Evolutionary conservation across 2,113 vertebrate genomes (phyloP), one percentile per base, ranked within the genome.

Genomic region (Trichomycterus rosablanca): DNA sequence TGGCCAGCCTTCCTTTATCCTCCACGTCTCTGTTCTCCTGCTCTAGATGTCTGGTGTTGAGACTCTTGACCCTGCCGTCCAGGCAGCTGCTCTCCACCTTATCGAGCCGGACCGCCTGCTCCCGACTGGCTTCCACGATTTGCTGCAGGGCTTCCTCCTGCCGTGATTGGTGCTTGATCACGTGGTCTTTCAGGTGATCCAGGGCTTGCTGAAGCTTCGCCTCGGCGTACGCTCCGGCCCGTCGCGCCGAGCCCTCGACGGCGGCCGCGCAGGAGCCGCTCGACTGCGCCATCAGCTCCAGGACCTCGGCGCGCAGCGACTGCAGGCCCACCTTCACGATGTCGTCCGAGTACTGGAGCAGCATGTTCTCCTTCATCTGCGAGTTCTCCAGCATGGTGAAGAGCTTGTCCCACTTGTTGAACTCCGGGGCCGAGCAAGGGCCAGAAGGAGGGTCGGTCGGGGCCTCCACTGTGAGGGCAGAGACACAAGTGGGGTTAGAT

Each of bases 381-480:
- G 93, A 95, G 87, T 97, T 89, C 85, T 99, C 96, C 58, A 98
- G 81, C 94, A 96, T 95, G 50, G 86, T 89, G 83, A 99, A 97
- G 46, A 98, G 82, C 76, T 97, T 97, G 87, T 99, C 94, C 96
- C 96, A 98, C 64, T 89, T 86, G 2, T 79, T 89, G 72, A 87
- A 79, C 43, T 94, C 93, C n/a, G 34, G 37, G 28, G 70, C 65
- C 10, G 77, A 72, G 68, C 93, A 97, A 64, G 91, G 90, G 1
- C 49, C 3, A 12, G 74, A 19, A 14, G 73, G 51, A 6, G 42
- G 19, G 1, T 22, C 61, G 35, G 74, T 79, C 39, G 82, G 77
- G 43, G 51, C n/a, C 15, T 56, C 59, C 15, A 1, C 61, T 65
- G 51, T 28, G 7, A n/a, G n/a, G n/a, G n/a, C n/a, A n/a, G 7